phyloP scores from a whole-genome alignment of 2,888 invertebrate genomes.

The Bugula neritina region DNA sequence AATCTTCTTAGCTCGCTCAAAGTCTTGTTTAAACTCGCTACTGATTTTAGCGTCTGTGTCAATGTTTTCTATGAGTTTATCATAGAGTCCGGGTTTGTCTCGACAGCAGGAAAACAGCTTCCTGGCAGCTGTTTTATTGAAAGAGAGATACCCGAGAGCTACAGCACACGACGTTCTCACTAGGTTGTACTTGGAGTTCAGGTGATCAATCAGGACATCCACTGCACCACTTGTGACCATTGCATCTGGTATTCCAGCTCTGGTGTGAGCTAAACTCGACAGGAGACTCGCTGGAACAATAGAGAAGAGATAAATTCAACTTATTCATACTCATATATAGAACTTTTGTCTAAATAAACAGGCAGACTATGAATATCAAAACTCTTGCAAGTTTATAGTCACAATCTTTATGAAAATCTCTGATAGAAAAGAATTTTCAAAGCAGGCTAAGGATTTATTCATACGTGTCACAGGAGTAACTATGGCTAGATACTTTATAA shows the following conservation, averaged over 20 bases:
- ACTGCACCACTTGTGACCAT: conserved; percentile 51
- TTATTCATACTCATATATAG: too few species aligned
- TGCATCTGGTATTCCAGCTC: conserved; percentile 53
- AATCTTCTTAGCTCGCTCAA: conserved; percentile 43
- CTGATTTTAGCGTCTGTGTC: conserved; percentile 46
- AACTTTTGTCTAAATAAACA: too few species aligned
- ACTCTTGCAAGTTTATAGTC: too few species aligned
- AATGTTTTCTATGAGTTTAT: conserved; percentile 45
- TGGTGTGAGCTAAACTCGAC: conserved; percentile 51
- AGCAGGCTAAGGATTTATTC: too few species aligned
- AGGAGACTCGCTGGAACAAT: conserved; percentile 38
- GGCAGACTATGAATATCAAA: too few species aligned
- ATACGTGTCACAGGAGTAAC: too few species aligned
- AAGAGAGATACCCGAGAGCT: conserved; percentile 51
- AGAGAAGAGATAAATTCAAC: neutral
- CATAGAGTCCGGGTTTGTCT: conserved; percentile 46
- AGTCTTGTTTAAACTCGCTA: conserved; percentile 47
- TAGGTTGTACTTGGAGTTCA: conserved; percentile 42
- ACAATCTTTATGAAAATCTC: too few species aligned
- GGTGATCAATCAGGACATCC: conserved; percentile 41
- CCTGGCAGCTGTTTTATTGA: conserved; percentile 51
- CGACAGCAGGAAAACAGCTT: conserved; percentile 44
- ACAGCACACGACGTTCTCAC: conserved; percentile 43
- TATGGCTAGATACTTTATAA: too few species aligned
- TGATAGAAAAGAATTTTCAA: too few species aligned